These are phyloP conservation scores for Leptestheria dahalacensis DNA, from an alignment of 1,140 invertebrate genomes.

Conservation along the genomic window DNA sequence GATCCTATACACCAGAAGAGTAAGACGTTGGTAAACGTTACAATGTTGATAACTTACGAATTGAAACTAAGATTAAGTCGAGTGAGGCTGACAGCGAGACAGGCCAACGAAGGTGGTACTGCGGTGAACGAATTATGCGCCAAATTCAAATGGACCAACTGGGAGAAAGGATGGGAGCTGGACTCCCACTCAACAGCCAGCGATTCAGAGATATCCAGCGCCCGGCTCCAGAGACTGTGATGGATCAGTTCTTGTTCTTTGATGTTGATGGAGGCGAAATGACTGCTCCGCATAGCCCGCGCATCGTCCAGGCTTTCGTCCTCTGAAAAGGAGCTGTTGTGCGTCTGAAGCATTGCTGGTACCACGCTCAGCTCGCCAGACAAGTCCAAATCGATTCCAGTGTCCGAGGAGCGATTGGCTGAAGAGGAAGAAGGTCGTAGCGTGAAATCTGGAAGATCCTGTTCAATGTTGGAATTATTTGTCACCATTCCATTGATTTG, in stretches of 20 bases:
- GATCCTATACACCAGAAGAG: slow-evolving; percentile 16
- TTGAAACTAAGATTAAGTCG: slow-evolving; percentile 85
- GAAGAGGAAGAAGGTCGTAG: neutral
- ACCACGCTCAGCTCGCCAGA: slow-evolving; percentile 3
- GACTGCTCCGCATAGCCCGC: slow-evolving; percentile 14
- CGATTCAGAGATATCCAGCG: slow-evolving; percentile 24
- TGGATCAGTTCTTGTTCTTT: slow-evolving; percentile 5
- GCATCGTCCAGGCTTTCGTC: slow-evolving; percentile 15
- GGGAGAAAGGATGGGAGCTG: slow-evolving; percentile 28
- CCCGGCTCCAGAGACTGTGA: slow-evolving; percentile 23
- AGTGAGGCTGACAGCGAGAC: slow-evolving; percentile 67
- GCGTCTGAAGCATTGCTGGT: slow-evolving; percentile 6
- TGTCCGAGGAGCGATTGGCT: neutral
- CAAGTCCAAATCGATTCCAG: slow-evolving; percentile 11
- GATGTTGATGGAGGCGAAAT: slow-evolving; percentile 10
- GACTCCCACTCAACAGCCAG: slow-evolving; percentile 17
- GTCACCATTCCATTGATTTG: too few species aligned
- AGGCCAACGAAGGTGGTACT: slow-evolving; percentile 74
- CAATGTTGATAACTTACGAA: slow-evolving; percentile 29
- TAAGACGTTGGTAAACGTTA: too few species aligned
- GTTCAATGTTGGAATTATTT: too few species aligned
- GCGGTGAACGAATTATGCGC: slow-evolving; percentile 78
- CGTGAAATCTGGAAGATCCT: slow-evolving; percentile 18
- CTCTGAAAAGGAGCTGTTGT: slow-evolving; percentile 4
- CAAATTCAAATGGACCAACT: slow-evolving; percentile 60